Percentiles rank a stretch among this genome's conserved stretches.
Evolutionary conservation across 2,888 invertebrate species (phyloP).

Genomic region (Zelleria hepariella): DNA sequence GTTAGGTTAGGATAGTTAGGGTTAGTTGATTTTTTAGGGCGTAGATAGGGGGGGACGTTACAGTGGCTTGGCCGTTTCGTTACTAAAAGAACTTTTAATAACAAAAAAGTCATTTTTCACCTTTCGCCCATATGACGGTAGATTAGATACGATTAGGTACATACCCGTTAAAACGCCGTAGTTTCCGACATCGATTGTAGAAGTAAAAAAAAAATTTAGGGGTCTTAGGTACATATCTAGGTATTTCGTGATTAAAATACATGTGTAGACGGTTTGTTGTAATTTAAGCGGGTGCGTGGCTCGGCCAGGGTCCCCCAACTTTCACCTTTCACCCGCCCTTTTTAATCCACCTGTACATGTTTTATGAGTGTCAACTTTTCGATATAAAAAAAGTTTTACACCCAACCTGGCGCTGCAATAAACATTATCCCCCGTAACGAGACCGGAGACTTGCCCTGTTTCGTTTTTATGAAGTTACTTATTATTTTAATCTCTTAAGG

Average conservation of each 20-base stretch:
- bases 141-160: no score
- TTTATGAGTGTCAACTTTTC: slow-evolving; percentile 61
- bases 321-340: slow-evolving; percentile 39
- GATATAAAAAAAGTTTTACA: slow-evolving; percentile 55
- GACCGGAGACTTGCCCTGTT: slow-evolving; percentile 18
- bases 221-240: no score
- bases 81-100: no score
- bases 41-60: no score
- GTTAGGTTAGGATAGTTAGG: no score
- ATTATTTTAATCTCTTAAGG: slow-evolving; percentile 48
- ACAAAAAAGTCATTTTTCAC: no score
- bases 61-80: no score
- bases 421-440: slow-evolving; percentile 37
- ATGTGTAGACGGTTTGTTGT: neutral
- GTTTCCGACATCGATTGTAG: no score
- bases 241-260: neutral
- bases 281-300: neutral
- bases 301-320: slow-evolving; percentile 19
- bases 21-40: no score
- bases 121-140: no score
- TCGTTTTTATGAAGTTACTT: slow-evolving; percentile 36
- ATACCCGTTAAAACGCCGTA: no score
- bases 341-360: slow-evolving; percentile 60
- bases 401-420: slow-evolving; percentile 37
- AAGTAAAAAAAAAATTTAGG: no score